A percentile compares a stretch with the other conserved stretches of the same genome.
These are phyloP conservation scores for Congeria kusceri DNA, from an alignment of 2,888 invertebrate genomes.

Conservation along the genomic window DNA sequence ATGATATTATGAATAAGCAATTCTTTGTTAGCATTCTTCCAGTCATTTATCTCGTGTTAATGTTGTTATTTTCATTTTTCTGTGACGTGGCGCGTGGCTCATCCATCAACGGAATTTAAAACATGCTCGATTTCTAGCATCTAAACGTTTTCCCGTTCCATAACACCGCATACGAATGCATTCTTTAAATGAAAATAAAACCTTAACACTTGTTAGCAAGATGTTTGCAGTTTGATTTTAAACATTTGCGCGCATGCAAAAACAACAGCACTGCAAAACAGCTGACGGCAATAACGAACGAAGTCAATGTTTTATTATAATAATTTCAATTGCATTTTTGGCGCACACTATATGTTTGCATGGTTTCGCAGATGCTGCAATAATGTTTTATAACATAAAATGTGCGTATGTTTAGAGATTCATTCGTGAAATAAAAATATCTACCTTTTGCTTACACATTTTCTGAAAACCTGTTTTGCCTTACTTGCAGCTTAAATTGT, in stretches of 20 bases:
- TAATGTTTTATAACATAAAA: too few species aligned
- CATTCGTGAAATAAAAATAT: too few species aligned
- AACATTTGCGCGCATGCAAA: neutral
- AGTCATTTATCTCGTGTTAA: conserved; percentile 41
- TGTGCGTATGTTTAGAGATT: too few species aligned
- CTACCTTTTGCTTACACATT: too few species aligned
- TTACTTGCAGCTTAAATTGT: too few species aligned
- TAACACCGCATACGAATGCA: conserved; percentile 49
- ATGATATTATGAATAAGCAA: neutral
- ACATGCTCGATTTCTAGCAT: conserved; percentile 37
- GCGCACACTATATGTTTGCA: too few species aligned
- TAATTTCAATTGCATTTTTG: too few species aligned
- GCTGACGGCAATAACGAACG: neutral
- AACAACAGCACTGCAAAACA: neutral
- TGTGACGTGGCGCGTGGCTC: conserved; percentile 37
- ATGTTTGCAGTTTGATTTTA: too few species aligned
- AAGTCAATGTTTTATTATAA: too few species aligned
- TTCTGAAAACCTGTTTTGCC: too few species aligned
- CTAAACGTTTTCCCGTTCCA: conserved; percentile 18
- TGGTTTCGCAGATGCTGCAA: too few species aligned
- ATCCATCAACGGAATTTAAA: conserved; percentile 55
- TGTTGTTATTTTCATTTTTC: conserved; percentile 54
- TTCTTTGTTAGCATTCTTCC: conserved; percentile 47
- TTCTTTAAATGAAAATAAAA: conserved; percentile 52
- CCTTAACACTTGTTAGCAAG: neutral